These are phyloP conservation scores for Pygoscelis adeliae DNA, from an alignment of 2,113 vertebrate species.

Conservation along the genomic window DNA sequence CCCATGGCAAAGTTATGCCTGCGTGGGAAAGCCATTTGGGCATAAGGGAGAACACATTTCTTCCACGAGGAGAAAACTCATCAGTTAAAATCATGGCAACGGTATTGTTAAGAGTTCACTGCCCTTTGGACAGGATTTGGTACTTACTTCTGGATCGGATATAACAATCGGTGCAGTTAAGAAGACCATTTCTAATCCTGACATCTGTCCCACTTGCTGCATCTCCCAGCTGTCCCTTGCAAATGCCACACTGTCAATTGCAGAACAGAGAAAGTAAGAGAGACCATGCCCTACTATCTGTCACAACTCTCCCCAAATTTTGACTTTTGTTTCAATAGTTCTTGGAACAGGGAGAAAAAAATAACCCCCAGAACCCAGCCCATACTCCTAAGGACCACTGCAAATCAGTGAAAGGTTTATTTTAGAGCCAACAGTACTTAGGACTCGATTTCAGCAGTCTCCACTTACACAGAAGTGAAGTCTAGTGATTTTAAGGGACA, in stretches of 20 bases:
- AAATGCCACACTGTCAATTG: constrained; percentile 88
- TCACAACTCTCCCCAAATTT: background rate
- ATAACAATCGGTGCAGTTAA: constrained; percentile 96
- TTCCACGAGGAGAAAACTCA: background rate
- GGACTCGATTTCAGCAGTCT: background rate
- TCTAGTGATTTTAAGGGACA: background rate
- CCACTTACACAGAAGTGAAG: background rate
- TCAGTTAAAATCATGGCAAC: background rate
- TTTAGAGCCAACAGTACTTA: background rate
- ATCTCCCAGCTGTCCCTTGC: constrained; percentile 93
- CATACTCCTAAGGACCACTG: background rate
- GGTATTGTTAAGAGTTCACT: background rate
- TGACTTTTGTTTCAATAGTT: background rate
- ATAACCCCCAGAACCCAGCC: background rate
- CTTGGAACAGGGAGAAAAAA: background rate
- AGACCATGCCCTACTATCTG: background rate
- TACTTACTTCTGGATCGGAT: constrained; percentile 93
- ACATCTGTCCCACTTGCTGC: constrained; percentile 92
- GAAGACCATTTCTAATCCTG: constrained; percentile 92
- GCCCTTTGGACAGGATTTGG: background rate
- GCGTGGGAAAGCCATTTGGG: background rate
- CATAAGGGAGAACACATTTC: background rate
- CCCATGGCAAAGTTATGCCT: accelerated
- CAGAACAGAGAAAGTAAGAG: background rate
- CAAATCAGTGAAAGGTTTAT: background rate